A percentile compares a stretch with the other conserved stretches of the same genome.
Conservation (phyloP, 2,888 invertebrate genomes). For the Epinotia nisella region DNA sequence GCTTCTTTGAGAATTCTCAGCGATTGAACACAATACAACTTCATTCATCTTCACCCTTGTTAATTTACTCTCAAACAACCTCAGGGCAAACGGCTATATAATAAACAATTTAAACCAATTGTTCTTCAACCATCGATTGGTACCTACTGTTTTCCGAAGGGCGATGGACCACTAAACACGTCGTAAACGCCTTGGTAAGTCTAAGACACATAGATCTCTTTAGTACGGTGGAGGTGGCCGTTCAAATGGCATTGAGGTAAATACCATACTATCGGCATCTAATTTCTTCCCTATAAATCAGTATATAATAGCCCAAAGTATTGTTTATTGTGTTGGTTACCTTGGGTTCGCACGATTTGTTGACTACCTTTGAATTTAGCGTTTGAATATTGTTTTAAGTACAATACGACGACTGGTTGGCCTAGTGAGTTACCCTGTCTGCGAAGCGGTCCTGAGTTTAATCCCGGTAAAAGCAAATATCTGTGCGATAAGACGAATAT, state of each 20-base stretch:
- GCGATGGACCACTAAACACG: conserved; percentile 3
- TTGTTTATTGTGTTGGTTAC: conserved; percentile 42
- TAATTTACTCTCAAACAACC: conserved; percentile 14
- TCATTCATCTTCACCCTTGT: conserved; percentile 1
- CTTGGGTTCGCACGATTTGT: conserved; percentile 36
- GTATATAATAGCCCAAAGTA: conserved; percentile 41
- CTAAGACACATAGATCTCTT: not conserved
- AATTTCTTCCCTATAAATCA: conserved; percentile 45
- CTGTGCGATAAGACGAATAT: no score
- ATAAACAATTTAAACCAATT: conserved; percentile 24
- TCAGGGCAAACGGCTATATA: conserved; percentile 26
- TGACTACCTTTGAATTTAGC: conserved; percentile 23
- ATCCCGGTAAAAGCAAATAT: no score
- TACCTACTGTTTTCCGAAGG: conserved; percentile 5
- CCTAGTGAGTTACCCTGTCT: no score
- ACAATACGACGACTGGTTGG: no score
- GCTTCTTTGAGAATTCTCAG: not conserved
- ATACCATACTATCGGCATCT: conserved; percentile 42
- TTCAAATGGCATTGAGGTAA: conserved; percentile 51
- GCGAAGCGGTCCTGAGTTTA: no score
- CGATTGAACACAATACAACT: not conserved
- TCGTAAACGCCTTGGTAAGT: not conserved
- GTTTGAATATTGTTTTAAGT: not conserved
- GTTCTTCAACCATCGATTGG: conserved; percentile 20
- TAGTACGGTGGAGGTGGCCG: conserved; percentile 29